These are phyloP conservation scores for Picus viridis DNA, from an alignment of 2,797 vertebrate genomes.

Conservation along the genomic window DNA sequence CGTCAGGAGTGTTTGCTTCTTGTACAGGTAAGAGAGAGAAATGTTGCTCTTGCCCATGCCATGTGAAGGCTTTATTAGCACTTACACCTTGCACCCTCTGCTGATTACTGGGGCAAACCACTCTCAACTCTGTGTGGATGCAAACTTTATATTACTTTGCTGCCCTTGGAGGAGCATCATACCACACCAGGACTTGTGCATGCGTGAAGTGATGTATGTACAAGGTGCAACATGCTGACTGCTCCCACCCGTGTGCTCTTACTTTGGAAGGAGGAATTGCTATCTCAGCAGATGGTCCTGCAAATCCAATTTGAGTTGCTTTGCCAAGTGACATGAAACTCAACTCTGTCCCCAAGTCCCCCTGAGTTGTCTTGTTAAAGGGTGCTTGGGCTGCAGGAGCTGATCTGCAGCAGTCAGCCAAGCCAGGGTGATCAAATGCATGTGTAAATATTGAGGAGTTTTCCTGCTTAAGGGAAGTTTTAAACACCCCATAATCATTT, in stretches of 20 bases:
- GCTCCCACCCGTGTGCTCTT: slow-evolving; percentile 15
- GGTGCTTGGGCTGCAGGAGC: neutral
- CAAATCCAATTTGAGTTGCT: slow-evolving; percentile 32
- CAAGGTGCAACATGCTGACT: slow-evolving; percentile 3
- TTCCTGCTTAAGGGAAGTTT: slow-evolving; percentile 49
- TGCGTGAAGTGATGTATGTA: slow-evolving; percentile 26
- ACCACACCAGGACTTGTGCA: neutral
- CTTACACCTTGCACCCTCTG: neutral
- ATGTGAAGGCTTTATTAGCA: slow-evolving; percentile 24
- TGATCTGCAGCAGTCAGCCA: slow-evolving; percentile 12
- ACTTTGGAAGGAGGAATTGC: slow-evolving; percentile 16
- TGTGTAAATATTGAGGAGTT: slow-evolving; percentile 39
- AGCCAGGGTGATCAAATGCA: slow-evolving; percentile 34
- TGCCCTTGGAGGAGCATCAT: neutral
- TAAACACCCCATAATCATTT: neutral
- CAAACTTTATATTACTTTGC: neutral
- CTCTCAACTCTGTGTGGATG: neutral
- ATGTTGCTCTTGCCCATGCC: neutral
- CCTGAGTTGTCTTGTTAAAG: slow-evolving; percentile 19
- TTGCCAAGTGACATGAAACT: slow-evolving; percentile 29
- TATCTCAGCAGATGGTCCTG: slow-evolving; percentile 25
- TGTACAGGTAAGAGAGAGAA: neutral
- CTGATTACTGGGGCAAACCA: slow-evolving; percentile 22
- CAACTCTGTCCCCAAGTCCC: neutral
- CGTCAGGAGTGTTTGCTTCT: neutral